Evolutionary conservation across 2,888 invertebrate species (phyloP).

Genomic region (Lasius fuliginosus): DNA sequence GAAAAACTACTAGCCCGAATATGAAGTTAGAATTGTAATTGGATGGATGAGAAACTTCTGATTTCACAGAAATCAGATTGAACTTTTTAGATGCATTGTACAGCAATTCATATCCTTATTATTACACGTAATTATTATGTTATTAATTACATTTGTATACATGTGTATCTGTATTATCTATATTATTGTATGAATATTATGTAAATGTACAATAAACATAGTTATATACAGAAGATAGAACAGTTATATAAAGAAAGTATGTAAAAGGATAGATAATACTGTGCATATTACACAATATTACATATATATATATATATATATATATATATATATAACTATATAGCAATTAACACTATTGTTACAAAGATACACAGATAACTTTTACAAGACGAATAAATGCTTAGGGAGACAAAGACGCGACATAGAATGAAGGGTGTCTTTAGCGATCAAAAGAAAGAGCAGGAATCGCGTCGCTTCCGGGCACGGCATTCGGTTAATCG

Average conservation of each 20-base stretch:
- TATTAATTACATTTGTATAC: background rate
- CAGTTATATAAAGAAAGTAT: background rate
- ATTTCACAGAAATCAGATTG: conserved; percentile 4
- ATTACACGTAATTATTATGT: background rate
- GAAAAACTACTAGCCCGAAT: background rate
- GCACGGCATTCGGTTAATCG: conserved; percentile 71
- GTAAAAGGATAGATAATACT: too few species aligned
- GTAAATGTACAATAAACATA: background rate
- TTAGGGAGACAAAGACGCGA: background rate
- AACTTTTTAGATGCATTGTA: background rate
- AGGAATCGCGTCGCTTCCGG: conserved; percentile 36
- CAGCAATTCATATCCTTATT: background rate
- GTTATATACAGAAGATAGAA: background rate
- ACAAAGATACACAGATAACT: background rate
- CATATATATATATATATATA: background rate
- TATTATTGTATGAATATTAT: background rate
- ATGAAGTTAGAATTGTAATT: conserved; percentile 17
- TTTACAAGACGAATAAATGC: background rate
- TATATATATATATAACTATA: background rate
- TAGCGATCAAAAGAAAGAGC: background rate
- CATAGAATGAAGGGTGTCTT: conserved; percentile 21
- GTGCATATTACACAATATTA: too few species aligned
- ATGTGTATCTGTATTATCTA: background rate
- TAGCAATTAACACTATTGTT: background rate
- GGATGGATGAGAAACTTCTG: background rate